Evolutionary conservation across 1,140 invertebrate species (phyloP), one percentile per base, ranked within the genome.

Genomic region (Drosophila tristis): DNA sequence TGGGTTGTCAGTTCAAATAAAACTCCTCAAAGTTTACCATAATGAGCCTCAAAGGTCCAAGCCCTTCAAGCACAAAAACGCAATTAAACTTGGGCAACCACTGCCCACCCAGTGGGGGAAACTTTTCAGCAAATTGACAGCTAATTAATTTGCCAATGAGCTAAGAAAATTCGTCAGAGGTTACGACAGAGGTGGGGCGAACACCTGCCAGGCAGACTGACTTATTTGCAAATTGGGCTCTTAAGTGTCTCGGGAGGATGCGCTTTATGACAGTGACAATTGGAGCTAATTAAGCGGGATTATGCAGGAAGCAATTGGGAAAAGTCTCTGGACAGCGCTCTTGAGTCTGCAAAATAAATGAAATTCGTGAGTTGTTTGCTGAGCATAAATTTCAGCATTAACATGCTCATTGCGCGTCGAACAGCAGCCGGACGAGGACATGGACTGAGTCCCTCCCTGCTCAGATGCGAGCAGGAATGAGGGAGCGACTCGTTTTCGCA

Each of bases 121-220:
- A 80, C 60, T 77, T 81, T 80, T 76, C 48, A 56, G 42, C 47
- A 66, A 81, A 80, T 81, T 81, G 79, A 82, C 79, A 81, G 78
- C 79, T 82, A 81, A 81, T 82, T 81, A 81, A 81, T 81, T 81
- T 81, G 79, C 74, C 79, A 81, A 81, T 80, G 66, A 80, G 73
- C 73, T 56, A 53, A 44, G 48, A 35, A 55, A 68, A 57, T 23
- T 16, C 23, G 16, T 20, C 3, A 39, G 35, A 57, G 64, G 51
- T 68, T 70, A 20, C 20, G 20, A 16, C 44, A 44, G 16, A 59
- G 42, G 31, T 29, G 51, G 39, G 51, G 26, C 23, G 23, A 43
- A 20, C 73, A 76, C 73, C 73, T 76, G 73, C 39, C 48, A 25
- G 6, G 39, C 16, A 31, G 15, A 25, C 35, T 66, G 60, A 47